Evolutionary conservation across 1,140 invertebrate genomes (phyloP), one percentile per base, ranked within the genome.

Genomic region (Aphelenchoides besseyi): DNA sequence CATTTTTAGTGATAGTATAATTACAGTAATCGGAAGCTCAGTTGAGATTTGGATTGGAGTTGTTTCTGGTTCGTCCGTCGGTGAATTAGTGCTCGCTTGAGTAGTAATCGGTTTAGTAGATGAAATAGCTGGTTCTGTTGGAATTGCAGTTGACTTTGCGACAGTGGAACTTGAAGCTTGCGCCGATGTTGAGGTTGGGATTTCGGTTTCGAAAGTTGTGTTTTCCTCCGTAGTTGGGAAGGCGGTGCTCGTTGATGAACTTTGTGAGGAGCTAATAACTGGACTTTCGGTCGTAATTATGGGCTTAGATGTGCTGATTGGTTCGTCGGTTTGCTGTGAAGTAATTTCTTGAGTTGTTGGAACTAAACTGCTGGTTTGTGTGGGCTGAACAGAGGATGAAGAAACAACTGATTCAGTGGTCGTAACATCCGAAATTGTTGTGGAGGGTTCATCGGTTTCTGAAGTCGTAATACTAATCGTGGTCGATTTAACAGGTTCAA

Each of bases 341-440:
- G 37, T 41, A 8, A 41, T n/a, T 41, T n/a, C n/a, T 41, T 41
- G 55, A 12, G 55, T 59, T 59, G 55, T 8, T 8, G 55, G 55
- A 5, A 8, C 26, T 8, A 23, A 5, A 33, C 5, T 29, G 23
- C 5, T 29, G 32, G 55, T 5, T 59, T 59, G 5, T 33, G 55
- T 59, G 18, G 55, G 18, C 5, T 16, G 5, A 5, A 41, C 5
- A 41, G 37, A n/a, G 5, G 37, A 5, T 41, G 5, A n/a, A 41
- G n/a, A n/a, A n/a, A n/a, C n/a, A n/a, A n/a, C n/a, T n/a, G n/a
- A n/a, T n/a, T n/a, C n/a, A n/a, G n/a, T n/a, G n/a, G n/a, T n/a
- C n/a, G n/a, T n/a, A 23, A 23, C 41, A 16, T 48, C 12, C 12
- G 41, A 16, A 48, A 48, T 16, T 48, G 12, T 23, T 12, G 41